Evolutionary conservation across 1,140 invertebrate genomes (phyloP).

Genomic region (Oedothorax gibbosus): DNA sequence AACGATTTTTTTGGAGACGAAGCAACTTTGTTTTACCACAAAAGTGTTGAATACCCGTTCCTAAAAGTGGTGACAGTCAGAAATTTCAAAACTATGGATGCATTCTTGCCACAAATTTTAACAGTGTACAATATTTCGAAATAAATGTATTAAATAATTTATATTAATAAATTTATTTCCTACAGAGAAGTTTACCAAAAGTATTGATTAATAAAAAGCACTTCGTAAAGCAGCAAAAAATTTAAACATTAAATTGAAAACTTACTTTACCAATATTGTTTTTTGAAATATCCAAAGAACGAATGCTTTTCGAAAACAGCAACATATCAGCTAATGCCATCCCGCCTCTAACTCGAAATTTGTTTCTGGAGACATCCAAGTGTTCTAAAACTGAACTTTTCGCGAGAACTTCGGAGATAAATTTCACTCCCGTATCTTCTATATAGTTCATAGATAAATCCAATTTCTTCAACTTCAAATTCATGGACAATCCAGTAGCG

Average conservation of each 20-base stretch:
- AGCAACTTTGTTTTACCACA: too few relatives aligned
- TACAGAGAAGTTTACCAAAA: too few relatives aligned
- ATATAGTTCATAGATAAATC: slow-evolving; percentile 43
- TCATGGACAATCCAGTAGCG: slow-evolving; percentile 7
- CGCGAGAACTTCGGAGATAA: not conserved
- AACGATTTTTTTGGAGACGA: too few relatives aligned
- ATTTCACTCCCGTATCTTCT: slow-evolving; percentile 16
- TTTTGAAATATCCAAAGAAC: slow-evolving; percentile 9
- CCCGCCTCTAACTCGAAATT: not conserved
- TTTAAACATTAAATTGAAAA: not conserved
- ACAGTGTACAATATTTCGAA: too few relatives aligned
- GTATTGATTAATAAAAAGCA: too few relatives aligned
- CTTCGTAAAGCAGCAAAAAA: too few relatives aligned
- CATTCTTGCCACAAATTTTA: too few relatives aligned
- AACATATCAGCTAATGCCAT: not conserved
- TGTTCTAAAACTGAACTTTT: not conserved
- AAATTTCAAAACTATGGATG: too few relatives aligned
- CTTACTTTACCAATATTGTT: slow-evolving; percentile 24
- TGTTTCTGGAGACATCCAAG: slow-evolving; percentile 39
- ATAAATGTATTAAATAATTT: too few relatives aligned
- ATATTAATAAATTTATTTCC: too few relatives aligned
- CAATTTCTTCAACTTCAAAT: not conserved
- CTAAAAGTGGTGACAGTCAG: too few relatives aligned
- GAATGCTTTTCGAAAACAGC: not conserved
- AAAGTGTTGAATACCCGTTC: too few relatives aligned